Evolutionary conservation across 2,888 invertebrate species (phyloP).

Genomic region (Lepas anatifera): DNA sequence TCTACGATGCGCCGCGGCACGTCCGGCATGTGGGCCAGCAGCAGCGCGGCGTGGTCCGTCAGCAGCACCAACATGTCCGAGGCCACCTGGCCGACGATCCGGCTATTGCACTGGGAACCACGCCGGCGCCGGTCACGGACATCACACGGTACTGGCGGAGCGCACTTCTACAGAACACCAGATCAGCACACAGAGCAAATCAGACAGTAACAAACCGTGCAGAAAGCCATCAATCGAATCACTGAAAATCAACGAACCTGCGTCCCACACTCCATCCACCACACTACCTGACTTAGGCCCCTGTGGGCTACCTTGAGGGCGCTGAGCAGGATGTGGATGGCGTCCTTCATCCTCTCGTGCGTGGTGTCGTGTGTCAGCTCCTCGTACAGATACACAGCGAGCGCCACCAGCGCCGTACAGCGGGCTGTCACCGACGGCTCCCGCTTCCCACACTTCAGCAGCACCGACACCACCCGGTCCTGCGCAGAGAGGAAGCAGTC

Average conservation of each 20-base stretch:
- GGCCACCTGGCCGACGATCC: constrained; percentile 68
- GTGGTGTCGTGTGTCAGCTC: constrained; percentile 47
- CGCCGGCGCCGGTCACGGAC: no score
- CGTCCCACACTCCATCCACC: no score
- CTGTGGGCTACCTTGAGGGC: constrained; percentile 49
- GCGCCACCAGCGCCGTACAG: constrained; percentile 73
- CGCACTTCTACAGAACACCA: no score
- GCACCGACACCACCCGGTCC: constrained; percentile 77
- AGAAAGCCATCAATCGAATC: no score
- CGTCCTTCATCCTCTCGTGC: constrained; percentile 52
- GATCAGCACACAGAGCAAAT: no score
- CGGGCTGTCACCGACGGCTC: constrained; percentile 81
- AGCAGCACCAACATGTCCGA: constrained; percentile 65
- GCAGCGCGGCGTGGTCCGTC: constrained; percentile 61
- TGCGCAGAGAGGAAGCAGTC: constrained; percentile 34
- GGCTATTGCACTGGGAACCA: constrained; percentile 59
- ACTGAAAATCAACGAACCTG: no score
- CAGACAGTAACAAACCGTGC: no score
- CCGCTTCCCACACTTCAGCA: constrained; percentile 71
- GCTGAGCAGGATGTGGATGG: constrained; percentile 51
- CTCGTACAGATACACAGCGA: constrained; percentile 60
- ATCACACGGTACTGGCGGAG: no score
- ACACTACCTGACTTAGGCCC: no score
- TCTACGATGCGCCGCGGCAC: constrained; percentile 50
- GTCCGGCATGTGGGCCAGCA: constrained; percentile 59